Evolutionary conservation across 2,113 vertebrate genomes (phyloP).

Genomic region (Seriola rivoliana): DNA sequence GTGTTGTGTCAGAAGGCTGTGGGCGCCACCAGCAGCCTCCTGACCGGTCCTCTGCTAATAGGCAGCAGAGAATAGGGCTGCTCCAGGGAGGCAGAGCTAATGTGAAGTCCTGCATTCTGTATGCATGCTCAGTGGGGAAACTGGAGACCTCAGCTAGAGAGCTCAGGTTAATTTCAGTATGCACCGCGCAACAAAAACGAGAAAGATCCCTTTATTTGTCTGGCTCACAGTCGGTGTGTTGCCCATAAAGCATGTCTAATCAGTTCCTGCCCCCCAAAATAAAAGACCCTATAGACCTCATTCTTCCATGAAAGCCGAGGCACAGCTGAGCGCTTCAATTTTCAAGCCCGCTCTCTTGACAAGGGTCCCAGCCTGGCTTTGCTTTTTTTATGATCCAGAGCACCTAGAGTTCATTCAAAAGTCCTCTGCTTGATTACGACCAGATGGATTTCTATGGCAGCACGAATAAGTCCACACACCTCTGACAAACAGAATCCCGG

Average conservation of each 20-base stretch:
- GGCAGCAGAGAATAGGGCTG: constrained; percentile 28
- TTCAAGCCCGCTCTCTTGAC: neutral
- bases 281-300: neutral
- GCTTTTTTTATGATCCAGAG: constrained; percentile 14
- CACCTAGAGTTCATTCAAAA: constrained; percentile 32
- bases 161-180: neutral
- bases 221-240: neutral
- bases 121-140: neutral
- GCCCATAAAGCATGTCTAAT: constrained; percentile 5
- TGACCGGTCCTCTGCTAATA: constrained; percentile 29
- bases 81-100: constrained; percentile 26
- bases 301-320: neutral
- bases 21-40: constrained; percentile 26
- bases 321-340: constrained; percentile 10
- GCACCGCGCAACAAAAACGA: neutral
- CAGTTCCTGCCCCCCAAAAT: constrained; percentile 11
- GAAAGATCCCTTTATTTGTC: neutral
- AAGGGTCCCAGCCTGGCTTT: constrained; percentile 1
- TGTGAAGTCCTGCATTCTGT: neutral
- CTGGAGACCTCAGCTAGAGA: neutral
- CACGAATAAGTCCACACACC: constrained; percentile 8
- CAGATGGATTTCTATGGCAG: constrained; percentile 53
- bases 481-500: constrained; percentile 2
- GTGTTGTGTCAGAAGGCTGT: constrained; percentile 14
- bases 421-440: constrained; percentile 30